Conservation (phyloP, 1,140 invertebrate genomes). For the Drosophila kikkawai region DNA sequence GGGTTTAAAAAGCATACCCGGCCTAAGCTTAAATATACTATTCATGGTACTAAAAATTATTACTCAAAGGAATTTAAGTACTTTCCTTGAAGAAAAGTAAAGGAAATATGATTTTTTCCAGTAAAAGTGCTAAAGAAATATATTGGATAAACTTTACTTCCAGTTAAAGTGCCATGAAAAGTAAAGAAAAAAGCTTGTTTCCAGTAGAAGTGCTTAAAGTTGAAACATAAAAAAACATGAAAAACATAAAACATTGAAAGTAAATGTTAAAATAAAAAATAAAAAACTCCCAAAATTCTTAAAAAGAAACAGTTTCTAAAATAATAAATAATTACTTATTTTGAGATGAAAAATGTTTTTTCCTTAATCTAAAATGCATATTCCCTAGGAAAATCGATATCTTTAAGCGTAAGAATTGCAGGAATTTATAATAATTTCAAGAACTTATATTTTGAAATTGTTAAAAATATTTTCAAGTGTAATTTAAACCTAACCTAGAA, state of each 20-base stretch:
- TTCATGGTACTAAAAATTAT: neutral
- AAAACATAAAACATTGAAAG: neutral
- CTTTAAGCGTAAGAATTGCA: neutral
- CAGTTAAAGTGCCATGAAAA: neutral
- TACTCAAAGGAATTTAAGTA: too few relatives aligned
- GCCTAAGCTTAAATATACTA: neutral
- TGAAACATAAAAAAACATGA: too few relatives aligned
- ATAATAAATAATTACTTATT: neutral
- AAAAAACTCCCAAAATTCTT: neutral
- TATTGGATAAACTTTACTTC: neutral
- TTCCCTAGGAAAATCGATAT: neutral
- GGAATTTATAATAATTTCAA: neutral
- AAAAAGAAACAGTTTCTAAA: neutral
- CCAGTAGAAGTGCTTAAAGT: neutral
- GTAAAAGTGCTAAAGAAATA: neutral
- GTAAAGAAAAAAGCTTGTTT: neutral
- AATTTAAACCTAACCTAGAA: constrained; percentile 22
- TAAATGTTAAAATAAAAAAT: neutral
- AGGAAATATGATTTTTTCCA: neutral
- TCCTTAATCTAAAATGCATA: neutral
- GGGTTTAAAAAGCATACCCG: neutral
- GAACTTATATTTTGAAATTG: too few relatives aligned
- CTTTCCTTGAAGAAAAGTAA: neutral
- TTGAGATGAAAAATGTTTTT: neutral
- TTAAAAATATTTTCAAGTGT: neutral